Evolutionary conservation across 2,113 vertebrate genomes (phyloP), one percentile per base, ranked within the genome.

Genomic region (Anarhynchus alexandrinus): DNA sequence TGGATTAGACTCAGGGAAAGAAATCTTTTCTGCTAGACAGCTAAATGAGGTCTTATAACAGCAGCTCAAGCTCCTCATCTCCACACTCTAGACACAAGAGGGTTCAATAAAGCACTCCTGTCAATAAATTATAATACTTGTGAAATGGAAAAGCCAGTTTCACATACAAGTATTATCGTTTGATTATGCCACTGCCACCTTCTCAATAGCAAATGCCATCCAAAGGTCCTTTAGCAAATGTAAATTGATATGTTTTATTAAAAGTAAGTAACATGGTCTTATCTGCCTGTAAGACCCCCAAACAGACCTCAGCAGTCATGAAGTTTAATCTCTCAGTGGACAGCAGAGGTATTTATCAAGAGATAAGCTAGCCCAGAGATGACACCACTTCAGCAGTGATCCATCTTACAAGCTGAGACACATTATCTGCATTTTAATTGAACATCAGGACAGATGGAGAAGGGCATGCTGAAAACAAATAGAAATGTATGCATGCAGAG

Each of bases 31-130:
- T 94, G 81, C 97, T 97, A 97, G 97, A 98, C 90, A 96, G 95
- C 97, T 97, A 97, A 98, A 98, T 58, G 96, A 98, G 97, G 97
- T 97, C 97, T 98, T 96, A 88, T 45, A 97, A 96, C 94, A 96
- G 78, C 88, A 96, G 70, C 73, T 92, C 64, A 79, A 74, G 59
- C 93, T 69, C n/a, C 81, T 92, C 65, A 87, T 74, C 65, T 82
- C 80, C 69, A 83, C 3, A 2, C 67, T 97, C 96, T 49, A 97
- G 78, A 94, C 89, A 91, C 70, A 72, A 95, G 73, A 96, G 93
- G 86, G 76, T 97, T 97, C 97, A 77, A 51, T 86, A 94, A 94
- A 85, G 69, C 82, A 82, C 27, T 90, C 45, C 40, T 93, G 81
- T 84, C 92, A 80, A 92, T 90, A 93, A 88, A 94, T 79, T 79